phyloP scores from a whole-genome alignment of 2,797 vertebrate genomes.

The Glossophaga mutica region DNA sequence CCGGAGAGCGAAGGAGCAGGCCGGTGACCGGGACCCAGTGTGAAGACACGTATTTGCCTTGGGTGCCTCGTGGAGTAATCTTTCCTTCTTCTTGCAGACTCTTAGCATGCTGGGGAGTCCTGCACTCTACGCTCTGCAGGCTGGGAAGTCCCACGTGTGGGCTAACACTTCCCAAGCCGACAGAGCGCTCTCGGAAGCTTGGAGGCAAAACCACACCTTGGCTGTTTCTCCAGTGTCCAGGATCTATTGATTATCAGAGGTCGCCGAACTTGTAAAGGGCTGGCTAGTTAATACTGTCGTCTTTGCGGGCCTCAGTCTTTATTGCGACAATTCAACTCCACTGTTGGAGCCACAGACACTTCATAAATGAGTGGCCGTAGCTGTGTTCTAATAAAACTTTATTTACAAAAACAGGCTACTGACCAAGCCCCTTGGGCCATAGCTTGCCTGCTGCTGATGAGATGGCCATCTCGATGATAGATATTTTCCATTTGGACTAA shows the following conservation, averaged over 20 bases:
- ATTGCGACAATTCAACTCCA: neutral
- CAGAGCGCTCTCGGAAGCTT: neutral
- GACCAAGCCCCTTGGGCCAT: neutral
- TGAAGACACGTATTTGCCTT: neutral
- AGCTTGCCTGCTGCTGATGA: neutral
- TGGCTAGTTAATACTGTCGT: neutral
- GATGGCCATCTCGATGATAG: accelerated
- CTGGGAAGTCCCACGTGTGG: neutral
- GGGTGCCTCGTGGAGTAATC: neutral
- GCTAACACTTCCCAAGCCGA: neutral
- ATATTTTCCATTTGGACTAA: neutral
- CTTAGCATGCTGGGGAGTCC: neutral
- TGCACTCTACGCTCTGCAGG: neutral
- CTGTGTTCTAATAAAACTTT: neutral
- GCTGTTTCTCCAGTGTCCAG: neutral
- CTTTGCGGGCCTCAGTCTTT: neutral
- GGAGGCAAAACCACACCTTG: neutral
- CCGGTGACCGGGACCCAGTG: neutral
- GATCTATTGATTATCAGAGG: neutral
- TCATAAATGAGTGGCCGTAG: too few species aligned
- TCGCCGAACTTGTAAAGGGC: neutral
- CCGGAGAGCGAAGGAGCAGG: neutral
- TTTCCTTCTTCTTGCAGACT: neutral
- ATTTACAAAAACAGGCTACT: neutral
- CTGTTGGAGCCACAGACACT: neutral